phyloP scores from a whole-genome alignment of 1,140 invertebrate genomes.

The Papilio machaon region DNA sequence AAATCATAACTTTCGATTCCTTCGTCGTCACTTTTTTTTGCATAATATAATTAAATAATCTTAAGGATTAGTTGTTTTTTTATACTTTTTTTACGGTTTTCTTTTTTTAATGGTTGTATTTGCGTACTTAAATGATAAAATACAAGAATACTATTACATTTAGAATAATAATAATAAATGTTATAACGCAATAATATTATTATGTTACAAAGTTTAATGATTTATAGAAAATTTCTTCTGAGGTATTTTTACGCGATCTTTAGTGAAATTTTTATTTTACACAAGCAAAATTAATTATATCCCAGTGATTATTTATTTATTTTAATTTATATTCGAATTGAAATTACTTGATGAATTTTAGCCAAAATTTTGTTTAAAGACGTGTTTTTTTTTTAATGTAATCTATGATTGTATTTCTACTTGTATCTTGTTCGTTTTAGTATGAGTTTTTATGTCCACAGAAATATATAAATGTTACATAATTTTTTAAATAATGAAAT shows the following conservation, averaged over 20 bases:
- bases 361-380: slow-evolving; percentile 29
- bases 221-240: slow-evolving; percentile 22
- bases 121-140: slow-evolving; percentile 21
- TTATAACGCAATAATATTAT: not conserved
- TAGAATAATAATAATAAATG: slow-evolving; percentile 4
- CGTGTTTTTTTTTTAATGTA: slow-evolving; percentile 17
- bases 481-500: not conserved
- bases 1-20: slow-evolving; percentile 22
- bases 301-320: slow-evolving; percentile 34
- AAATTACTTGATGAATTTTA: slow-evolving; percentile 30
- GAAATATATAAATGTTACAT: not conserved
- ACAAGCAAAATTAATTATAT: not conserved
- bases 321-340: slow-evolving; percentile 33
- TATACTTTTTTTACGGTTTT: slow-evolving; percentile 24
- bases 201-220: slow-evolving; percentile 11
- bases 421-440: slow-evolving; percentile 11
- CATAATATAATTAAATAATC: slow-evolving; percentile 11
- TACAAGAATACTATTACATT: slow-evolving; percentile 10
- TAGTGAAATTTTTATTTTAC: slow-evolving; percentile 32
- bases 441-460: not conserved
- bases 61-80: not conserved
- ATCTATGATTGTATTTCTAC: slow-evolving; percentile 19
- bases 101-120: slow-evolving; percentile 25
- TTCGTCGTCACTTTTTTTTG: not conserved
- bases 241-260: slow-evolving; percentile 13